Evolutionary conservation across 2,113 vertebrate species (phyloP).

Genomic region (Oceanodroma tethys): DNA sequence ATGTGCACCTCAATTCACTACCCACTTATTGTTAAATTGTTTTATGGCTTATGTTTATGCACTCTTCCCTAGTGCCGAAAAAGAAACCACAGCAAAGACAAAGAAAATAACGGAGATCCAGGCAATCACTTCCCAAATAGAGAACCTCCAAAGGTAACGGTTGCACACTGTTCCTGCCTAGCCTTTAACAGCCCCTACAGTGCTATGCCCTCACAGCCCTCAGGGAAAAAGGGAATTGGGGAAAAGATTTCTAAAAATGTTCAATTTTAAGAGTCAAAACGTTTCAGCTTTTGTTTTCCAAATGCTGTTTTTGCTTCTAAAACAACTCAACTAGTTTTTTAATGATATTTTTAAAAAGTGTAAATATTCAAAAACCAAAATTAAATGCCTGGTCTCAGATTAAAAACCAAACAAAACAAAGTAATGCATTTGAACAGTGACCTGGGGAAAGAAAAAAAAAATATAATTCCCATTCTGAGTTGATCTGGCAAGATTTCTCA

Average conservation of each 20-base stretch:
- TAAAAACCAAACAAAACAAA: background rate
- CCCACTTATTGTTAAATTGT: background rate
- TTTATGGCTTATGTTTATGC: background rate
- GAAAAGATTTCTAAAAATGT: background rate
- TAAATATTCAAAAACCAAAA: background rate
- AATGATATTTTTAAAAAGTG: background rate
- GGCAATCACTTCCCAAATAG: constrained; percentile 78
- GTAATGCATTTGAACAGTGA: background rate
- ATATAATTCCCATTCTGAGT: background rate
- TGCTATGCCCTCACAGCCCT: background rate
- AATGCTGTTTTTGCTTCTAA: background rate
- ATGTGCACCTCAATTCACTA: background rate
- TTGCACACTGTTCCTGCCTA: background rate
- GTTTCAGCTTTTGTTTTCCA: background rate
- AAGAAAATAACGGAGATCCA: constrained; percentile 81
- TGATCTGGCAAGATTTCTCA: background rate
- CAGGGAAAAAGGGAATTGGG: background rate
- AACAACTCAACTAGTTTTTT: background rate
- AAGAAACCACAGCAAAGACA: constrained; percentile 79
- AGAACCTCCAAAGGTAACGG: constrained; percentile 78
- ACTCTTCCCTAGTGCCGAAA: constrained; percentile 77
- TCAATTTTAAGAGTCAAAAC: background rate
- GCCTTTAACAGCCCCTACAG: background rate
- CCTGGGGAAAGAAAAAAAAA: background rate
- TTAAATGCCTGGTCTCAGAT: background rate